Evolutionary conservation across 2,888 invertebrate species (phyloP), one percentile per base, ranked within the genome.

Genomic region (Epinotia demarniana): DNA sequence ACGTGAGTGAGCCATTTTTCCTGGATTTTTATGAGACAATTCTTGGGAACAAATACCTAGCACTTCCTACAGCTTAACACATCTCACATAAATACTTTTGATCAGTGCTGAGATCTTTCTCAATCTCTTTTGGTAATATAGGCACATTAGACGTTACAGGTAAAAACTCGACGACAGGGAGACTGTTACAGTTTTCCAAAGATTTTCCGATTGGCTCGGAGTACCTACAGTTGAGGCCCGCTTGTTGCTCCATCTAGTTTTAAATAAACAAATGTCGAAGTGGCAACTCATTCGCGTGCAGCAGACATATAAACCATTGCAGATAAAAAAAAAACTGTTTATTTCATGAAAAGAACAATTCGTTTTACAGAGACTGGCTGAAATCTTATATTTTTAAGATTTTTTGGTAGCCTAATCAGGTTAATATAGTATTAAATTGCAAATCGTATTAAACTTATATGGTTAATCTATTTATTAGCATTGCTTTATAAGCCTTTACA

Each of bases 1-100:
- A 9, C 18, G 43, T 46, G 46, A 43, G 11, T 43, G 63, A 43
- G 11, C 63, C 43, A 18, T 63, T 46, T 19, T 63, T 3, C 63
- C 19, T 3, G 63, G 63, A 63, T 63, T 63, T 63, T 9, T 63
- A 63, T 63, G 33, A n/a, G 62, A 62, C n/a, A 62, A 63, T n/a
- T 49, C 66, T 19, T 66, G 49, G 27, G 66, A 53, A 66, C 66
- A 66, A 66, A 3, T 49, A 49, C 66, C 66, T 49, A 49, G 53
- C 66, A 49, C 16, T 66, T 13, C 66, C 23, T 66, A 66, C 53
- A 53, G 66, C 66, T 8, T 66, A 53, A 23, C 66, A 53, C 23
- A 66, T 66, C 49, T 66, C 49, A 23, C 27, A 66, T 9, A 53
- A 16, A 49, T 53, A 66, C 16, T 66, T 66, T 66, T 66, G 53